Base-by-base conservation (phyloP, 1,140 invertebrate genomes). In the Drosophila aff. region DNA sequence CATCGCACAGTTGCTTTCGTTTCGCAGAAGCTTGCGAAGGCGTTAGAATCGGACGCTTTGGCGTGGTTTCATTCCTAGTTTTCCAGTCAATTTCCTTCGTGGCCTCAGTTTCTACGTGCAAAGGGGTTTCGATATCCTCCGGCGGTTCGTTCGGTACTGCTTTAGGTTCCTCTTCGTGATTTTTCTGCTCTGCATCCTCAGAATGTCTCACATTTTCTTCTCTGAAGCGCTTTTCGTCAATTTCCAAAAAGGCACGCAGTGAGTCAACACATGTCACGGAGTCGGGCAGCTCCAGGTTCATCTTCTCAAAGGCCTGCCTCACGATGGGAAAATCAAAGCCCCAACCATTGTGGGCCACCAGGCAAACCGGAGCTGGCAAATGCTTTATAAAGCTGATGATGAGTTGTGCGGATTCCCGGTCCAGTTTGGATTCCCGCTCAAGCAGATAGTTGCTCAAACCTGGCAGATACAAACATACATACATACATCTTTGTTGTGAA, bases 261-360 rank as follows among this genome's bases (percentile, higher is more conserved):
- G 85, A 90, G 31, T 89, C 85, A 0, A 89, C 61, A 53, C 85
- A 89, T 11, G 74, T 52, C 38, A 75, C 31, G 16, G 64, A 60
- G 0, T n/a, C 3, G 4, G 78, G 65, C 7, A 85, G 57, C 13
- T 71, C 28, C 7, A 71, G 4, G 16, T 74, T 65, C 0, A 79
- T 9, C 52, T 93, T 93, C 21, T 92, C 67, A 10, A 96, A 93
- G 81, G 96, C 95, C 18, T 94, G 93, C 68, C 94, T 93, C 9
- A 97, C 83, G 62, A 97, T 94, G 36, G 96, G 96, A 93, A 95
- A 97, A 92, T 97, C 97, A 93, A 97, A 97, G 15, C 59, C 66
- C 82, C 95, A 94, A 13, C 97, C 97, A 94, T 97, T 97, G 74
- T 98, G 96, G 8, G 97, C 96, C 7, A 97, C 93, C n/a, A 98